Percentiles rank a stretch among this genome's conserved stretches.
These are phyloP conservation scores for Tiliacea aurago DNA, from an alignment of 2,888 invertebrate genomes.

Conservation along the genomic window DNA sequence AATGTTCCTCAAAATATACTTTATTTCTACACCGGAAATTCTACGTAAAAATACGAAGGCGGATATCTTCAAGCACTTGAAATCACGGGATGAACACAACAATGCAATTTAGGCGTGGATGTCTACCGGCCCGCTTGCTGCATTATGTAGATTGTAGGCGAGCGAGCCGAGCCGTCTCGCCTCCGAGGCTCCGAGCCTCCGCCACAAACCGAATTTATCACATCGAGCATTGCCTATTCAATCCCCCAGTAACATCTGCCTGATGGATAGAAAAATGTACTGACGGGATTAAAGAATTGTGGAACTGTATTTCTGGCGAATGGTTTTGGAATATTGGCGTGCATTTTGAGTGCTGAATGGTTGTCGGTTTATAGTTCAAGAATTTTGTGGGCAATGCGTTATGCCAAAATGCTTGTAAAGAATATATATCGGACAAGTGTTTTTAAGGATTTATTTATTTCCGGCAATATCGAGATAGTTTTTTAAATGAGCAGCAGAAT, in stretches of 20 bases:
- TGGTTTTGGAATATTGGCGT: slow-evolving; percentile 33
- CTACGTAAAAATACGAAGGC: slow-evolving; percentile 56
- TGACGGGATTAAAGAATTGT: slow-evolving; percentile 38
- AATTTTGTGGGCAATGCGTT: neutral
- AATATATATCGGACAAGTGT: neutral
- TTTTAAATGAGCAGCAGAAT: neutral
- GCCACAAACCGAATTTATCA: slow-evolving; percentile 87
- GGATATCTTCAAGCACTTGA: slow-evolving; percentile 65
- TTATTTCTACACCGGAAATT: slow-evolving; percentile 1
- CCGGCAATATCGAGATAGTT: neutral
- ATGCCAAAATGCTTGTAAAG: neutral
- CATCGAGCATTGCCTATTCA: slow-evolving; percentile 88
- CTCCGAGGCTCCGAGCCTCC: slow-evolving; percentile 59
- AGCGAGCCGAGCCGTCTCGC: slow-evolving; percentile 76
- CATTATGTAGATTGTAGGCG: slow-evolving; percentile 87
- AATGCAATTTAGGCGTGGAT: slow-evolving; percentile 78
- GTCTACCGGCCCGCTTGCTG: slow-evolving; percentile 75
- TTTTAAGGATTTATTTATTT: neutral
- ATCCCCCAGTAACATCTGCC: slow-evolving; percentile 85
- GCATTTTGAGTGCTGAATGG: neutral
- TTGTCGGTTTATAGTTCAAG: neutral
- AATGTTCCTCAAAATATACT: slow-evolving; percentile 15
- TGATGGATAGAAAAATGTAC: slow-evolving; percentile 71
- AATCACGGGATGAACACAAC: slow-evolving; percentile 76
- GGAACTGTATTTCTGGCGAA: slow-evolving; percentile 47